Evolutionary conservation across 2,888 invertebrate genomes (phyloP).

Genomic region (Drosophila ustulata): DNA sequence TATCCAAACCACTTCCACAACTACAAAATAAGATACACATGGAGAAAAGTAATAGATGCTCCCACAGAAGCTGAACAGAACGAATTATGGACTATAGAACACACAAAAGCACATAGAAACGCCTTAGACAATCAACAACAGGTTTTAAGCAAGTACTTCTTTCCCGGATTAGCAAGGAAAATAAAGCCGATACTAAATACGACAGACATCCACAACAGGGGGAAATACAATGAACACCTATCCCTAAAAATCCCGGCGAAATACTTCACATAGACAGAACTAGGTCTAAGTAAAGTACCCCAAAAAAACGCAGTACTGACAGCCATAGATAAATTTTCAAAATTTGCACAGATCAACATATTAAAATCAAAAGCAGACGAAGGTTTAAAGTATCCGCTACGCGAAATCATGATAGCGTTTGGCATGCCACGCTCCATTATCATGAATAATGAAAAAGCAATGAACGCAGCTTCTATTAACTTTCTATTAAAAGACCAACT

Average conservation of each 20-base stretch:
- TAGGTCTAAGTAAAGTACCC: neutral
- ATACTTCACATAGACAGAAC: neutral
- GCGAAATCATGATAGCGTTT: neutral
- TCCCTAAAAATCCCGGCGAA: neutral
- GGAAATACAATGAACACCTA: neutral
- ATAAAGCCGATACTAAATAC: neutral
- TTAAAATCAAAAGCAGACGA: neutral
- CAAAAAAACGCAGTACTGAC: neutral
- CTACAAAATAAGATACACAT: constrained; percentile 1
- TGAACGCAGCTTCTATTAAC: neutral
- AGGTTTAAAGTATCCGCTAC: neutral
- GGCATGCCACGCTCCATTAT: neutral
- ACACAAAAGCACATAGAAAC: neutral
- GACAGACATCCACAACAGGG: neutral
- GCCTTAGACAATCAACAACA: neutral
- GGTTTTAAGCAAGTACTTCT: neutral
- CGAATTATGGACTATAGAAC: neutral
- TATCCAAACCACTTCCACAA: neutral
- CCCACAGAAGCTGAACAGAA: neutral
- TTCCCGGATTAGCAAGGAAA: neutral
- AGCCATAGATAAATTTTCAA: neutral
- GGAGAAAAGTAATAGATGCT: neutral
- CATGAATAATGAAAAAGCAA: neutral
- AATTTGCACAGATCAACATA: too few relatives aligned
- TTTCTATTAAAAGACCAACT: neutral